A percentile compares a stretch with the other conserved stretches of the same genome.
phyloP scores from a whole-genome alignment of 1,140 invertebrate genomes.

The Mizuhopecten yessoensis region DNA sequence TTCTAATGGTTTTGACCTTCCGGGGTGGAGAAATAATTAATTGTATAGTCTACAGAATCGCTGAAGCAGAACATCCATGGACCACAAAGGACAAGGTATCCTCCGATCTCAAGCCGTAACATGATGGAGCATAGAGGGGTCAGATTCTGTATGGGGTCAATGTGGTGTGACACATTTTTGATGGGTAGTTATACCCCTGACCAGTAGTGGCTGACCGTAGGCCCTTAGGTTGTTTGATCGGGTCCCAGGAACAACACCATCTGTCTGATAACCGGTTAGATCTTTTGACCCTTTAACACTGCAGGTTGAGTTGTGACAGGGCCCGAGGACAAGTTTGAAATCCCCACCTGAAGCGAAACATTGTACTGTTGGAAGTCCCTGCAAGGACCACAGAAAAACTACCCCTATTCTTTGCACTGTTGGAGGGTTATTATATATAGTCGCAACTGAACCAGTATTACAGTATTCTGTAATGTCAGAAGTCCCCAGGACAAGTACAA shows the following conservation, averaged over 20 bases:
- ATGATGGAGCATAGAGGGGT: constrained; percentile 21
- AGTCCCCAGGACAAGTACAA: too few relatives aligned
- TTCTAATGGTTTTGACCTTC: constrained; percentile 38
- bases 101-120: not conserved
- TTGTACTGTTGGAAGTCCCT: too few relatives aligned
- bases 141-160: constrained; percentile 25
- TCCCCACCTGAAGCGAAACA: too few relatives aligned
- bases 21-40: constrained; percentile 38
- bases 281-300: not conserved
- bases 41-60: not conserved
- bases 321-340: not conserved
- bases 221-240: not conserved
- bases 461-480: too few relatives aligned
- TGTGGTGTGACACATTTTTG: not conserved
- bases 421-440: too few relatives aligned
- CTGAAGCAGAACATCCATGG: not conserved
- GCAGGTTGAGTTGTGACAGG: not conserved
- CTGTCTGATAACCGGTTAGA: not conserved
- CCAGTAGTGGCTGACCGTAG: not conserved
- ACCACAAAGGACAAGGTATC: not conserved
- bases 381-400: too few relatives aligned
- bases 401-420: too few relatives aligned
- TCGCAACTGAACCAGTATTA: too few relatives aligned
- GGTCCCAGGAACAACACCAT: not conserved
- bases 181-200: constrained; percentile 25